Evolutionary conservation across 2,888 invertebrate genomes (phyloP), one percentile per base, ranked within the genome.

Genomic region (Lathronympha strigana): DNA sequence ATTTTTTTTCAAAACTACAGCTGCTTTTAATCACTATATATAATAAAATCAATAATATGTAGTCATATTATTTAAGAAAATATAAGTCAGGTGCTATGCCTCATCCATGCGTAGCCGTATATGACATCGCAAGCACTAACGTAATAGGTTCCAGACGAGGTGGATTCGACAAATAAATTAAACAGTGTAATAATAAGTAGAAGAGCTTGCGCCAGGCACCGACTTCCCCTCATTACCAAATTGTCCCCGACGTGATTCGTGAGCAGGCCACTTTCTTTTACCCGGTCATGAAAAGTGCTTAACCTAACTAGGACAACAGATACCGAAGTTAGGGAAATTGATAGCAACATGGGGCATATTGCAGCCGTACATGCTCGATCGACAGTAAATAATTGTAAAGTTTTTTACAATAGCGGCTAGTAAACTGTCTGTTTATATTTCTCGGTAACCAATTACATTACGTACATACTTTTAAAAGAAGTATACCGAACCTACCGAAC

Each of bases 151-250:
- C 72, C 81, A 82, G 82, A 78, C 82, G 78, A 80, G 75, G 79
- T 76, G 72, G 74, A 82, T 81, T 81, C 81, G 80, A 76, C 83
- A 84, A 86, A 87, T 88, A 87, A 87, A 87, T 88, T 88, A 87
- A 86, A 84, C 81, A 79, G 80, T 76, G 84, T 85, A 86, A 80
- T 87, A 86, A 86, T 83, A 80, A 81, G 83, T 76, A 68, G 74
- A 76, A 73, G 71, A 73, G 72, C 80, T 51, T 80, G 86, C 87
- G 81, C 87, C 83, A 82, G 84, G 83, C 78, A 84, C 83, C 74
- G 85, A 75, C 77, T 76, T 76, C 72, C 83, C 84, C 87, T 88
- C 84, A 85, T 86, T 88, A 84, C 86, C 76, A 82, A 86, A 85
- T 85, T 86, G 87, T 85, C 87, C 81, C 83, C 80, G 72, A 60